A percentile compares a stretch with the other conserved stretches of the same genome.
These are phyloP conservation scores for Aporophyla nigra DNA, from an alignment of 2,888 invertebrate species.

Conservation along the genomic window DNA sequence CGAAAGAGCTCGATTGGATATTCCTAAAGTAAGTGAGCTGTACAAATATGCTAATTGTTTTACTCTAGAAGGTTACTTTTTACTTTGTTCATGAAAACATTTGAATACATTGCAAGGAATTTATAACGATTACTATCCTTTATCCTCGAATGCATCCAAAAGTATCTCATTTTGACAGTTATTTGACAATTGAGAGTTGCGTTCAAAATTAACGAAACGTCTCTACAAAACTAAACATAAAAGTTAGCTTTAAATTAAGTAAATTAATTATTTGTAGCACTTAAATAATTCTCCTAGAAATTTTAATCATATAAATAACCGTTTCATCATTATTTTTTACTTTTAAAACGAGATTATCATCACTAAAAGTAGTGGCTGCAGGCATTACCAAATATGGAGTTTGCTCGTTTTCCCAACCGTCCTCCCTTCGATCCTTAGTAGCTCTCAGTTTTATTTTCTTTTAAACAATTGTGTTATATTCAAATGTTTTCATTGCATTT, in stretches of 20 bases:
- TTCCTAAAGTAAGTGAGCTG: slow-evolving; percentile 76
- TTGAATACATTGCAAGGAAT: neutral
- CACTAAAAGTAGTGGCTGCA: slow-evolving; percentile 86
- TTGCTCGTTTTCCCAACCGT: slow-evolving; percentile 92
- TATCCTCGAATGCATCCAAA: slow-evolving; percentile 69
- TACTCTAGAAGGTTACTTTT: neutral
- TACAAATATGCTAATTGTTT: slow-evolving; percentile 2
- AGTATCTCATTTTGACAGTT: slow-evolving; percentile 69
- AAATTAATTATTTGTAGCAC: slow-evolving; percentile 53
- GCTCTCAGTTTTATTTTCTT: slow-evolving; percentile 89
- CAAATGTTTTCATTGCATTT: slow-evolving; percentile 89
- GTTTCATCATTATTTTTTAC: slow-evolving; percentile 50
- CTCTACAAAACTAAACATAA: slow-evolving; percentile 62
- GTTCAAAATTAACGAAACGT: slow-evolving; percentile 78
- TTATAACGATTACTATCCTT: neutral
- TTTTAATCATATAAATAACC: slow-evolving; percentile 23
- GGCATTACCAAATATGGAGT: slow-evolving; percentile 94
- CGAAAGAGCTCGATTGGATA: slow-evolving; percentile 65
- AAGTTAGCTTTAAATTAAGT: slow-evolving; percentile 45
- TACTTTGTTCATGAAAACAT: neutral
- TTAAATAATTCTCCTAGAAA: slow-evolving; percentile 51
- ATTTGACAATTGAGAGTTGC: slow-evolving; percentile 67
- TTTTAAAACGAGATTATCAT: slow-evolving; percentile 75
- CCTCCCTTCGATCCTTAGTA: slow-evolving; percentile 90
- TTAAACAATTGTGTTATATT: slow-evolving; percentile 81